Evolutionary conservation across 2,888 invertebrate genomes (phyloP).

Genomic region (Drosophila histrio): DNA sequence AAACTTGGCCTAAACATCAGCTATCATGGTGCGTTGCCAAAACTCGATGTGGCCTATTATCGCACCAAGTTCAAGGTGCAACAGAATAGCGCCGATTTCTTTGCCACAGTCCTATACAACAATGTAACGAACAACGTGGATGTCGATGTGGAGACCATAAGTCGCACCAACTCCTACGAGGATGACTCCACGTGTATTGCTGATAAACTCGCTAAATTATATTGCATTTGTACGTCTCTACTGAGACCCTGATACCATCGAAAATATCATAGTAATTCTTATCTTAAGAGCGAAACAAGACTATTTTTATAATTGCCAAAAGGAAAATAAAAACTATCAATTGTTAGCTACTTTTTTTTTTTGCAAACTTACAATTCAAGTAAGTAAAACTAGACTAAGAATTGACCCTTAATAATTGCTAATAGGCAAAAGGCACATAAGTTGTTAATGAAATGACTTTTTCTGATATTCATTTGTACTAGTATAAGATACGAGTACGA

Average conservation of each 20-base stretch:
- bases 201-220: slow-evolving; percentile 60
- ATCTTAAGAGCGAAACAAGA: background rate
- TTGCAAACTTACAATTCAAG: too few relatives aligned
- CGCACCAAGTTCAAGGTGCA: slow-evolving; percentile 86
- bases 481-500: too few relatives aligned
- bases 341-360: too few relatives aligned
- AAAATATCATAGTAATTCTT: background rate
- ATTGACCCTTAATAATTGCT: too few relatives aligned
- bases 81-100: slow-evolving; percentile 88
- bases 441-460: too few relatives aligned
- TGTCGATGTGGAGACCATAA: slow-evolving; percentile 86
- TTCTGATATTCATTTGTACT: too few relatives aligned
- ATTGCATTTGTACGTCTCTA: slow-evolving; percentile 55
- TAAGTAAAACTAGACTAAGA: too few relatives aligned
- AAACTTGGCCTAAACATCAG: slow-evolving; percentile 26
- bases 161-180: slow-evolving; percentile 85
- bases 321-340: too few relatives aligned
- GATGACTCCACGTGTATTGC: slow-evolving; percentile 84
- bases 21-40: slow-evolving; percentile 9
- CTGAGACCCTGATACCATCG: background rate
- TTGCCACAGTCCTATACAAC: slow-evolving; percentile 86
- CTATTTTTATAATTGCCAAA: background rate
- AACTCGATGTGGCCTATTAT: slow-evolving; percentile 35
- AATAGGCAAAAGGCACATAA: too few relatives aligned
- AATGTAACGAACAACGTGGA: slow-evolving; percentile 80